phyloP scores from a whole-genome alignment of 2,888 invertebrate species.

The Euproctis similis region DNA sequence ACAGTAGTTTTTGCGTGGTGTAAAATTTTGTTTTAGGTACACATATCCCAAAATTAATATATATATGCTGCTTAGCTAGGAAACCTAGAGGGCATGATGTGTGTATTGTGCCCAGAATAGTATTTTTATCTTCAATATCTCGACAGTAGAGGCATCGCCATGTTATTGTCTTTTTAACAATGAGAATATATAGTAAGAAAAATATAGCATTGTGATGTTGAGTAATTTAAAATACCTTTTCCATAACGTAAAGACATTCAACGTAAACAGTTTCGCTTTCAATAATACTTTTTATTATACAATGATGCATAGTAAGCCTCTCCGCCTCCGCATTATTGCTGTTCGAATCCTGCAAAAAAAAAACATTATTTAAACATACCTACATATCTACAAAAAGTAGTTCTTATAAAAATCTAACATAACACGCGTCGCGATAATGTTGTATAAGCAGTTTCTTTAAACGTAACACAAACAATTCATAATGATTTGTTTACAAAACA shows the following conservation, averaged over 20 bases:
- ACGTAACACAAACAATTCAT: conserved; percentile 32
- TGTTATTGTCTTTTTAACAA: too few relatives aligned
- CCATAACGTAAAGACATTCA: conserved; percentile 90
- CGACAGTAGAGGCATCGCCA: too few relatives aligned
- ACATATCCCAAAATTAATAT: too few relatives aligned
- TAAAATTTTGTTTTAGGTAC: too few relatives aligned
- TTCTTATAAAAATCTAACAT: background rate
- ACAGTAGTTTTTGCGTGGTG: too few relatives aligned
- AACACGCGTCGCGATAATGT: conserved; percentile 15
- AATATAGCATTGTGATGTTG: background rate
- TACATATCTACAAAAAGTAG: conserved; percentile 6
- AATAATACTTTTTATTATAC: conserved; percentile 91
- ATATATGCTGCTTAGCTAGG: too few relatives aligned
- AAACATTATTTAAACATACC: conserved; percentile 9
- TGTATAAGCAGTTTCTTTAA: conserved; percentile 26
- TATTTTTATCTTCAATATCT: too few relatives aligned
- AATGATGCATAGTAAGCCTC: conserved; percentile 89
- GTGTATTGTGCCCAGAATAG: too few relatives aligned
- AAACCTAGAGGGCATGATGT: too few relatives aligned
- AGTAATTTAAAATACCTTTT: conserved; percentile 77
- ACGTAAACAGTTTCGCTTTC: conserved; percentile 94
- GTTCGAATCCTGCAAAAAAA: conserved; percentile 47
- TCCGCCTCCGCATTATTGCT: conserved; percentile 82
- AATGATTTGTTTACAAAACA: conserved; percentile 33
- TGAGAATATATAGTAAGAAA: background rate